Percentiles rank a stretch among this genome's conserved stretches.
Evolutionary conservation across 2,797 vertebrate genomes (phyloP).

Genomic region (Numenius phaeopus): DNA sequence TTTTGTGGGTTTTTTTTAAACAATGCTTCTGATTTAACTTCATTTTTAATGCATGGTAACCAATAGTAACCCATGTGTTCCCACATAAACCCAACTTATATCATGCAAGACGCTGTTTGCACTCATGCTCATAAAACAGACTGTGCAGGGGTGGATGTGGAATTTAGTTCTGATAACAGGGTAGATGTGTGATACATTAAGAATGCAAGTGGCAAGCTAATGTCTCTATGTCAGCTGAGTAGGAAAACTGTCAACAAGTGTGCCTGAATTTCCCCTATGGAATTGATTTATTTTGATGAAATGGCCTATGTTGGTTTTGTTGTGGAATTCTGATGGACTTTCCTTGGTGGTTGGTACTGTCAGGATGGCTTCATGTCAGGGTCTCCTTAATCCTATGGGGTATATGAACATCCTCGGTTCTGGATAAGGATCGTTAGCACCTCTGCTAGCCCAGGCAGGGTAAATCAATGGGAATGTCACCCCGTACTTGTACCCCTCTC

Average conservation of each 20-base stretch:
- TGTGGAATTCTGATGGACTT: neutral
- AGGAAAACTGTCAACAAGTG: slow-evolving; percentile 30
- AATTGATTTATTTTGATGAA: neutral
- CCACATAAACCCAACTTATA: slow-evolving; percentile 38
- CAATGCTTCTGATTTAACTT: slow-evolving; percentile 25
- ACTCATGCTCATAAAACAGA: slow-evolving; percentile 57
- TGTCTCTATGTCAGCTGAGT: slow-evolving; percentile 10
- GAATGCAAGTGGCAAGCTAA: slow-evolving; percentile 42
- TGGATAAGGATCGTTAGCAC: neutral
- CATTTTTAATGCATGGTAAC: slow-evolving; percentile 56
- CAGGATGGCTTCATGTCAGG: neutral
- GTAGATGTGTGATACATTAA: slow-evolving; percentile 53
- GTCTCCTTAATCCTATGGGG: neutral
- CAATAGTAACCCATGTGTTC: slow-evolving; percentile 53
- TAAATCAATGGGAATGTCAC: neutral
- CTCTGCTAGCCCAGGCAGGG: neutral
- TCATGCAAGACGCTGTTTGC: slow-evolving; percentile 60
- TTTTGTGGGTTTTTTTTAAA: neutral
- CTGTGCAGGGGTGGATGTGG: slow-evolving; percentile 63
- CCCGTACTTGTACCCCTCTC: neutral
- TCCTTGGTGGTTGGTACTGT: neutral
- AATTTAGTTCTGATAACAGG: slow-evolving; percentile 61
- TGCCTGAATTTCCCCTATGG: neutral
- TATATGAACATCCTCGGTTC: neutral
- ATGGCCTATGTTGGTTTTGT: neutral